phyloP scores from a whole-genome alignment of 1,140 invertebrate species.

The Calephelis virginiensis region DNA sequence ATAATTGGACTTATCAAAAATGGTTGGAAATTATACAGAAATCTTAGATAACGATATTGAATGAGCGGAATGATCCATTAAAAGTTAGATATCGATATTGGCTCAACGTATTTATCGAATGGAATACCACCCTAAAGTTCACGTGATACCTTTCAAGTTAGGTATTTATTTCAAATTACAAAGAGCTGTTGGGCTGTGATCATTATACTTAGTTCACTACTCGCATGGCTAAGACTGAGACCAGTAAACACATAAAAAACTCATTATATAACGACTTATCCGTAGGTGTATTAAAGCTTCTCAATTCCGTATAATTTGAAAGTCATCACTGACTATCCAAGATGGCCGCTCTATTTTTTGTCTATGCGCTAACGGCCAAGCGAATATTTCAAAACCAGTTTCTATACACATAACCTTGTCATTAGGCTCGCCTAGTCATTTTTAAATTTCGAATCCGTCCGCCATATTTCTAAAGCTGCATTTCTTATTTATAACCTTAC shows the following conservation, averaged over 20 bases:
- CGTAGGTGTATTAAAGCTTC: constrained; percentile 9
- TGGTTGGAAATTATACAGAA: no score
- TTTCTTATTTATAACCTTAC: constrained; percentile 17
- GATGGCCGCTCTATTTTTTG: constrained; percentile 36
- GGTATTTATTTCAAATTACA: no score
- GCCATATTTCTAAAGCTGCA: constrained; percentile 12
- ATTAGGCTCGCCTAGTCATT: constrained; percentile 61
- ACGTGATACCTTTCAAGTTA: no score
- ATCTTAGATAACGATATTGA: no score
- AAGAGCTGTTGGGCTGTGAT: no score
- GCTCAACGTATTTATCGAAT: no score
- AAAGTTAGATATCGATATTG: no score
- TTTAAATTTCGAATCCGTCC: constrained; percentile 44
- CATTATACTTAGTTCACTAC: background rate
- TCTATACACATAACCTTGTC: constrained; percentile 63
- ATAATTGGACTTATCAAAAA: no score
- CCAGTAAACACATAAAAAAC: constrained; percentile 18
- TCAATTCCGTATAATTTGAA: constrained; percentile 17
- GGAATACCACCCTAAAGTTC: no score
- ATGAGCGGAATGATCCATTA: no score
- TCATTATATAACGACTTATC: constrained; percentile 13
- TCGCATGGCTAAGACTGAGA: background rate
- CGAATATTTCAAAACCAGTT: constrained; percentile 39
- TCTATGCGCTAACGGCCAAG: constrained; percentile 31
- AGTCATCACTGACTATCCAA: constrained; percentile 23